These are phyloP conservation scores for Emesis furor DNA, from an alignment of 2,888 invertebrate species.

Conservation along the genomic window DNA sequence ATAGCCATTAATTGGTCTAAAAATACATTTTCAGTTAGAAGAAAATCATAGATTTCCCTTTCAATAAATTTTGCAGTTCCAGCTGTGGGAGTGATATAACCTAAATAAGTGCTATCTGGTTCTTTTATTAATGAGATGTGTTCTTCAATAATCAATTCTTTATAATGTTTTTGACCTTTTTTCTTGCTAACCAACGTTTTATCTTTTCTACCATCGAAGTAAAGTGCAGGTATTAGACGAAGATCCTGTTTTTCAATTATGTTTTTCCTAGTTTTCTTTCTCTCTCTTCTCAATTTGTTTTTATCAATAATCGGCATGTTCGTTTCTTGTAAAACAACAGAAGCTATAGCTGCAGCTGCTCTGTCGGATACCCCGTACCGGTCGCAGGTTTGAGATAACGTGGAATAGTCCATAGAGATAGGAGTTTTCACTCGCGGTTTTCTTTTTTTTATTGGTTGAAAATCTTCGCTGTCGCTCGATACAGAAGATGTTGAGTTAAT, in stretches of 20 bases:
- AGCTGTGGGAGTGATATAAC: not conserved
- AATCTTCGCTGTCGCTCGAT: too few relatives aligned
- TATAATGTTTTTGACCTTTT: conserved; percentile 36
- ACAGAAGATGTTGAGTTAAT: too few relatives aligned
- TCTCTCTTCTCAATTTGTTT: not conserved
- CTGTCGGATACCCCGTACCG: too few relatives aligned
- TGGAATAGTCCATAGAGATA: too few relatives aligned
- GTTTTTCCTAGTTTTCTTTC: conserved; percentile 30
- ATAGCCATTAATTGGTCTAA: not conserved
- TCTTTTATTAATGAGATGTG: conserved; percentile 12
- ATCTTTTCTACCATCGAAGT: conserved; percentile 51
- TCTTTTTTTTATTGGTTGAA: too few relatives aligned
- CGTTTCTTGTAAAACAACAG: not conserved
- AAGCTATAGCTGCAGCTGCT: not conserved
- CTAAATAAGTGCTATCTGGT: not conserved
- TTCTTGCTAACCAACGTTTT: conserved; percentile 44
- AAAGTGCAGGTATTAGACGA: conserved; percentile 6
- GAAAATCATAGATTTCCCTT: not conserved
- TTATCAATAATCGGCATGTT: too few relatives aligned
- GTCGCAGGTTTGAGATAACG: too few relatives aligned
- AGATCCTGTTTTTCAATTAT: not conserved
- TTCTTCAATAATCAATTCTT: not conserved
- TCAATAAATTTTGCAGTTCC: conserved; percentile 11
- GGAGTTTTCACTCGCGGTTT: too few relatives aligned
- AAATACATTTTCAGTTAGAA: not conserved